Conservation (phyloP, 2,888 invertebrate species). For the Girardia tigrina region DNA sequence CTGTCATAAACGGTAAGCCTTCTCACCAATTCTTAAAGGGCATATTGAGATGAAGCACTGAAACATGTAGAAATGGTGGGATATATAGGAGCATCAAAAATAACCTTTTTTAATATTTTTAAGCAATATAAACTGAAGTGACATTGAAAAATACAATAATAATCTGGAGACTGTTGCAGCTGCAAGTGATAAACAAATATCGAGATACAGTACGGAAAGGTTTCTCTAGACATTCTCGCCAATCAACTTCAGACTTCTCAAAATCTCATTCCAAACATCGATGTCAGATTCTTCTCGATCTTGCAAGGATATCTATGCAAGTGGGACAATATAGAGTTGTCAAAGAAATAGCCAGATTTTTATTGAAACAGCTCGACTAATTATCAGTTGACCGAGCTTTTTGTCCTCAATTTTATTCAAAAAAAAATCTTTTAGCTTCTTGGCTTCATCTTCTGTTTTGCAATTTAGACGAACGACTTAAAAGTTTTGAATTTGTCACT, state of each 20-base stretch:
- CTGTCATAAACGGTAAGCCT: no score
- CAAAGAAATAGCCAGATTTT: conserved; percentile 29
- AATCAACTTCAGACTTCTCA: neutral
- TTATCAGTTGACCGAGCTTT: neutral
- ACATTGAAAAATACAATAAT: no score
- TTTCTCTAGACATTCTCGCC: neutral
- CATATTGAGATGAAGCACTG: no score
- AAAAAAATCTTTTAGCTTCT: neutral
- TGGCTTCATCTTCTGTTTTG: conserved; percentile 4
- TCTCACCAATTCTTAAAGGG: no score
- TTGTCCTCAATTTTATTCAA: neutral
- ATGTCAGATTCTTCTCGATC: neutral
- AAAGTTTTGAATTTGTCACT: conserved; percentile 30
- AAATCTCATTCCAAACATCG: neutral
- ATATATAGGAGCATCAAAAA: no score
- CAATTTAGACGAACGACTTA: conserved; percentile 25
- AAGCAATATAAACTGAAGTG: no score
- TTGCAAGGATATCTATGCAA: neutral
- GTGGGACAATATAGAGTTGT: conserved; percentile 27
- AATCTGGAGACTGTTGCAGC: neutral
- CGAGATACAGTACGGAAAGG: neutral
- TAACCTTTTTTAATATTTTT: no score
- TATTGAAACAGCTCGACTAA: conserved; percentile 25
- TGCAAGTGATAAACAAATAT: neutral
- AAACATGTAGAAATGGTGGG: no score